Percentiles rank a stretch among this genome's conserved stretches.
Conservation (phyloP, 1,140 invertebrate species). For the Amphibalanus amphitrite region DNA sequence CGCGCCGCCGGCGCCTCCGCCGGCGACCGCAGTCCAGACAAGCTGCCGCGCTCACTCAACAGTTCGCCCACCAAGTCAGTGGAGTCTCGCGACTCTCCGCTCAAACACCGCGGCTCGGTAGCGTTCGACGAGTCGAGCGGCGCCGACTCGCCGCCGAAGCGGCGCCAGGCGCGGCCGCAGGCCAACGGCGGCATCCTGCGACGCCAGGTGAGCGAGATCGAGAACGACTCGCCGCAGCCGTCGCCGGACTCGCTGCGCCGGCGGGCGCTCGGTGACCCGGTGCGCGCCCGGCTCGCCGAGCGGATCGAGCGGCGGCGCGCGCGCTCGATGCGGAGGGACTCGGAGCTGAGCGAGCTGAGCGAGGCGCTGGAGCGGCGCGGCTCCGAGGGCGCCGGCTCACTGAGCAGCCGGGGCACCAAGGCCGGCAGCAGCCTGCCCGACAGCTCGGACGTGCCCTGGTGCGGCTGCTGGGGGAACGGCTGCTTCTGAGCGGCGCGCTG, state of each 20-base stretch:
- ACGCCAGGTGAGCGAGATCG: neutral
- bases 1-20: neutral
- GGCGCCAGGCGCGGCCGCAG: slow-evolving; percentile 1
- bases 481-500: slow-evolving; percentile 35
- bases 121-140: slow-evolving; percentile 6
- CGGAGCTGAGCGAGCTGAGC: slow-evolving; percentile 1
- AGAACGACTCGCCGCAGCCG: neutral
- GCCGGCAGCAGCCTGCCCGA: slow-evolving; percentile 8
- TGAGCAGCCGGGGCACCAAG: neutral
- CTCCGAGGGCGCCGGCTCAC: slow-evolving; percentile 4
- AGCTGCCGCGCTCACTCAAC: neutral
- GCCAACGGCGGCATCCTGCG: neutral
- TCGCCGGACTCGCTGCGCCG: slow-evolving; percentile 1
- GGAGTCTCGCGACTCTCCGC: neutral
- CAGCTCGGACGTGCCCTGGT: slow-evolving; percentile 53
- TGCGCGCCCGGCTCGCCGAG: neutral
- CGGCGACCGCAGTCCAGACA: slow-evolving; percentile 2
- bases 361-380: slow-evolving; percentile 13
- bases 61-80: neutral
- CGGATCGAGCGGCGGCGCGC: slow-evolving; percentile 7
- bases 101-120: slow-evolving; percentile 1
- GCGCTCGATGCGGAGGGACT: slow-evolving; percentile 3
- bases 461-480: slow-evolving; percentile 70
- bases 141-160: slow-evolving; percentile 5
- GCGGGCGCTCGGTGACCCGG: neutral